Evolutionary conservation across 92 coral and sea anemone species (phyloP), one percentile per base, ranked within the genome.

Genomic region (Paramuricea clavata): DNA sequence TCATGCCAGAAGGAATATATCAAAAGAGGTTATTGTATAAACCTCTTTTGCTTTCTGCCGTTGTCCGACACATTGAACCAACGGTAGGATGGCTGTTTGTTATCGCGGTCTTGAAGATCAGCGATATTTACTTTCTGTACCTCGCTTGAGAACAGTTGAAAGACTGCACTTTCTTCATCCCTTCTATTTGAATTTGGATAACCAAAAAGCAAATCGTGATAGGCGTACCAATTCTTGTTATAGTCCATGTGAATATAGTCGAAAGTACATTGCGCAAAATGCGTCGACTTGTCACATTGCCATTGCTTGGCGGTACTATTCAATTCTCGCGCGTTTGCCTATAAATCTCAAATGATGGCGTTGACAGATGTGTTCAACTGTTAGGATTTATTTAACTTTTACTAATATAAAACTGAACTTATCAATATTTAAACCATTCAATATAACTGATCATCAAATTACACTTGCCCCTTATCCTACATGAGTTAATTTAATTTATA

Each of bases 401-500:
- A 67, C 44, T 67, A 67, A 67, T 67, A 67, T 67, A 30, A 30
- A 67, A 67, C 36, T 5, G 41, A 22, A 67, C 21, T 54, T 39
- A 39, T 39, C 44, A 39, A 39, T 39, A 39, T 39, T n/a, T 39
- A 39, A 39, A 39, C 44, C 10, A 39, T 54, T 19, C 36, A 67
- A n/a, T 67, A 67, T 12, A 67, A 67, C 44, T 35, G 44, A 30
- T 17, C 21, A 67, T 67, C 23, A 30, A 67, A 67, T 67, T 67
- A 67, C 74, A 30, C 41, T 67, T 67, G 74, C 44, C 2, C 44
- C 69, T 30, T 67, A 22, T 67, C 74, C n/a, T 67, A 12, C 36
- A 67, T 23, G 69, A 61, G 31, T 26, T 67, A 30, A 67, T 26
- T 67, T 67, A 67, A 67, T 67, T 67, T 67, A 35, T 8, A 67